A percentile compares a stretch with the other conserved stretches of the same genome.
Conservation (phyloP, 1,140 invertebrate genomes). For the Drosophila grimshawi region DNA sequence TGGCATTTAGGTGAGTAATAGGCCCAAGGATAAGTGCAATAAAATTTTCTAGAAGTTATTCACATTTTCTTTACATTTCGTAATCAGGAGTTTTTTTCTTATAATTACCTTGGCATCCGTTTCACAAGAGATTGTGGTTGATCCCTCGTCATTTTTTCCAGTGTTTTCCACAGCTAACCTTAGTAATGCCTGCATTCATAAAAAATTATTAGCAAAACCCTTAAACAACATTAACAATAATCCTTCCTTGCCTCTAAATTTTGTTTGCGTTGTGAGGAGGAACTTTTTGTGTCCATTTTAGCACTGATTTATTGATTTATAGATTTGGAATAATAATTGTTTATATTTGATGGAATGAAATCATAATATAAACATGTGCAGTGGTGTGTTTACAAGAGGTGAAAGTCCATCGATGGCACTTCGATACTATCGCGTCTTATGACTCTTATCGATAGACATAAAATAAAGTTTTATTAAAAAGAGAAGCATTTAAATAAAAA, state of each 20-base stretch:
- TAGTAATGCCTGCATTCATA: conserved; percentile 44
- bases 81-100: no score
- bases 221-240: background rate
- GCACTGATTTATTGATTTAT: background rate
- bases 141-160: conserved; percentile 4
- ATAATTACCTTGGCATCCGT: conserved; percentile 17
- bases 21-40: background rate
- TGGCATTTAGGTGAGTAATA: no score
- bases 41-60: background rate
- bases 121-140: background rate
- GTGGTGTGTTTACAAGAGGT: conserved; percentile 2
- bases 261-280: conserved; percentile 31
- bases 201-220: background rate
- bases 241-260: conserved; percentile 51
- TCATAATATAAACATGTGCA: conserved; percentile 14
- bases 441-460: background rate
- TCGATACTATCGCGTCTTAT: background rate
- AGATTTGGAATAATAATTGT: background rate
- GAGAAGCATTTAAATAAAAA: no score
- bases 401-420: background rate
- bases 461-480: background rate
- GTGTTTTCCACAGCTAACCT: conserved; percentile 46
- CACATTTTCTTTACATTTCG: background rate
- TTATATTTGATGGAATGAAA: conserved; percentile 7
- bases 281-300: conserved; percentile 15